A percentile compares a stretch with the other conserved stretches of the same genome.
These are phyloP conservation scores for Acromyrmex heyeri DNA, from an alignment of 1,140 invertebrate genomes.

Conservation along the genomic window DNA sequence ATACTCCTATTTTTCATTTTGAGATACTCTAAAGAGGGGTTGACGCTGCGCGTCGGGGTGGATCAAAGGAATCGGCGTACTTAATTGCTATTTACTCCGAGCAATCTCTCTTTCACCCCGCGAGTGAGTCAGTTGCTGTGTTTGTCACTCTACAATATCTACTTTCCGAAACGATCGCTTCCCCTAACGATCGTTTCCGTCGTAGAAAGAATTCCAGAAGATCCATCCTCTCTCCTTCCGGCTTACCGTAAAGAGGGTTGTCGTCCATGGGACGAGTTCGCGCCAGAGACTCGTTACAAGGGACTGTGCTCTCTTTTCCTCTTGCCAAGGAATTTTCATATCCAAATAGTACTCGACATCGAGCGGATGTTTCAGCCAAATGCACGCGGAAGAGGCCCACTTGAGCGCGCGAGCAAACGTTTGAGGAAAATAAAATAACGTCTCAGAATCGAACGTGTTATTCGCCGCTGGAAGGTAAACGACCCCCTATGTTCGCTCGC, in stretches of 20 bases:
- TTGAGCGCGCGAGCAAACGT: conserved; percentile 42
- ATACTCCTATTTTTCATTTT: conserved; percentile 49
- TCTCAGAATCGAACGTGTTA: conserved; percentile 54
- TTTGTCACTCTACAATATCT: not conserved
- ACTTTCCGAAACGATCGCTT: conserved; percentile 26
- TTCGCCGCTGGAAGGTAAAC: conserved; percentile 45
- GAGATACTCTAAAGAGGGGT: not conserved
- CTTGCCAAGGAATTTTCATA: conserved; percentile 42
- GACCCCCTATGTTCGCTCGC: not conserved
- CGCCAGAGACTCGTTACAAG: conserved; percentile 48
- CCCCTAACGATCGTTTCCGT: not conserved
- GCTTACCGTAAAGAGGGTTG: not conserved
- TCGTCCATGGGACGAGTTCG: conserved; percentile 18
- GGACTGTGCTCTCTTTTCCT: too few species aligned
- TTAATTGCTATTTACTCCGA: conserved; percentile 78
- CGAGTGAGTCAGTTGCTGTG: not conserved
- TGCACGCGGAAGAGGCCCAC: not conserved
- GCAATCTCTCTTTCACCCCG: not conserved
- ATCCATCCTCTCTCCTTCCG: not conserved
- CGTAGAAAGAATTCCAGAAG: conserved; percentile 10
- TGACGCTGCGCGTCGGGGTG: conserved; percentile 6
- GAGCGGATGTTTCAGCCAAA: conserved; percentile 51
- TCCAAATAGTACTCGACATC: conserved; percentile 55
- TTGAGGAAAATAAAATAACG: conserved; percentile 53
- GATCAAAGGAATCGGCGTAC: conserved; percentile 74